Conservation (phyloP, 1,140 invertebrate species). For the Philopotamus ludificatus region DNA sequence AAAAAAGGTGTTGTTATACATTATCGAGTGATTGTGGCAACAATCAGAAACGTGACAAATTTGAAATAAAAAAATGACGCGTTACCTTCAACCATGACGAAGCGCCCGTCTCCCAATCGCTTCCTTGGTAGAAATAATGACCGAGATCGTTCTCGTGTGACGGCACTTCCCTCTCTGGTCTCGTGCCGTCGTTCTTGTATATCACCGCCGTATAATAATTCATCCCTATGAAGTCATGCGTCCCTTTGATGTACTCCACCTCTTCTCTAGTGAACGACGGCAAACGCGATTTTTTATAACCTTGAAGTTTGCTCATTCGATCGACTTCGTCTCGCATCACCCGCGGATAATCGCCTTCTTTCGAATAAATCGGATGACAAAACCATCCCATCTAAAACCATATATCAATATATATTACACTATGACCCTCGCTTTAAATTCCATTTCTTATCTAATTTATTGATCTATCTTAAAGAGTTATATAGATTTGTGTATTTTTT, state of each 20-base stretch:
- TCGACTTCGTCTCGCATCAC: slow-evolving; percentile 53
- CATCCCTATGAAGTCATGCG: slow-evolving; percentile 29
- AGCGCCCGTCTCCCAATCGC: slow-evolving; percentile 25
- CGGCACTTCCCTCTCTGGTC: slow-evolving; percentile 17
- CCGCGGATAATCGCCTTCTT: slow-evolving; percentile 57
- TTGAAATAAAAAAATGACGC: not conserved
- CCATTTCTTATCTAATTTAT: no score
- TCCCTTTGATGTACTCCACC: slow-evolving; percentile 46
- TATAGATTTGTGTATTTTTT: no score
- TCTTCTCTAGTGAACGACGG: slow-evolving; percentile 47
- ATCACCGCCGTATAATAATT: slow-evolving; percentile 38
- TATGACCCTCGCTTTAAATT: no score
- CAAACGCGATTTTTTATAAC: slow-evolving; percentile 47
- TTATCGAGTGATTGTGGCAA: not conserved
- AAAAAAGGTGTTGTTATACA: not conserved
- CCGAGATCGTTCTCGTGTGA: slow-evolving; percentile 36
- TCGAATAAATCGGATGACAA: slow-evolving; percentile 54
- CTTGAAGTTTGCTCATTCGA: slow-evolving; percentile 53
- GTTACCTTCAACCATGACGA: slow-evolving; percentile 35
- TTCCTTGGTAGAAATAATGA: slow-evolving; percentile 26
- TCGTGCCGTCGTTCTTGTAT: not conserved
- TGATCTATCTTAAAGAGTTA: no score
- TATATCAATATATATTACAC: no score
- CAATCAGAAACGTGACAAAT: not conserved
- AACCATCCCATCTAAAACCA: slow-evolving; percentile 60